Evolutionary conservation across 2,888 invertebrate species (phyloP).

Genomic region (Oscheius sp.): DNA sequence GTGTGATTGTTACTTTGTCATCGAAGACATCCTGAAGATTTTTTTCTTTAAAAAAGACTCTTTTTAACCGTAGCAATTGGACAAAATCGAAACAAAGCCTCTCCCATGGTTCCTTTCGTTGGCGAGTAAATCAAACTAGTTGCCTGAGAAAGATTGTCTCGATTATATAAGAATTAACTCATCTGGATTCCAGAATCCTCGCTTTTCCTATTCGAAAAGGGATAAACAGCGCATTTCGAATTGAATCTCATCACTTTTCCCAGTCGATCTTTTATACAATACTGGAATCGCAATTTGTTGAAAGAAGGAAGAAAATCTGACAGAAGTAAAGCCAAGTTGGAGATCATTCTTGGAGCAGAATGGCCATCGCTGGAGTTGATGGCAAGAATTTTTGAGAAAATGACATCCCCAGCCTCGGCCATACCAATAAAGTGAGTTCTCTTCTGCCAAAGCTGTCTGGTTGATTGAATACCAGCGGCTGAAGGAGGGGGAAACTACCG

Average conservation of each 20-base stretch:
- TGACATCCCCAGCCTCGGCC: conserved; percentile 18
- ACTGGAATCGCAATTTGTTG: background rate
- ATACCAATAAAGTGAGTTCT: conserved; percentile 20
- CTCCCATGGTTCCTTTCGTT: background rate
- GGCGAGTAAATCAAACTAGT: background rate
- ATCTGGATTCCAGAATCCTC: background rate
- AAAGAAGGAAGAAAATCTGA: background rate
- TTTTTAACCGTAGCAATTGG: background rate
- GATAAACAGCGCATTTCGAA: background rate
- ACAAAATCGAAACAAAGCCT: background rate
- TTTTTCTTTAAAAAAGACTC: background rate
- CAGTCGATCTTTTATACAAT: background rate
- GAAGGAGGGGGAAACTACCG: background rate
- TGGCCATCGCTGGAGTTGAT: background rate
- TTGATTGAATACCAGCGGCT: conserved; percentile 15
- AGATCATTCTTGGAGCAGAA: background rate
- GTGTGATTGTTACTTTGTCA: background rate
- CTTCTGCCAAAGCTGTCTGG: background rate
- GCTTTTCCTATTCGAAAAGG: no score
- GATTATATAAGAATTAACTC: no score
- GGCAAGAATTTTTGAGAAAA: background rate
- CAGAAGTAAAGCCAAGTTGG: no score
- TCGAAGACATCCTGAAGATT: background rate
- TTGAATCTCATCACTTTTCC: background rate
- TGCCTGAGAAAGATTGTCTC: no score